Base-by-base conservation (phyloP, 1,140 invertebrate species). In the Apis florea region DNA sequence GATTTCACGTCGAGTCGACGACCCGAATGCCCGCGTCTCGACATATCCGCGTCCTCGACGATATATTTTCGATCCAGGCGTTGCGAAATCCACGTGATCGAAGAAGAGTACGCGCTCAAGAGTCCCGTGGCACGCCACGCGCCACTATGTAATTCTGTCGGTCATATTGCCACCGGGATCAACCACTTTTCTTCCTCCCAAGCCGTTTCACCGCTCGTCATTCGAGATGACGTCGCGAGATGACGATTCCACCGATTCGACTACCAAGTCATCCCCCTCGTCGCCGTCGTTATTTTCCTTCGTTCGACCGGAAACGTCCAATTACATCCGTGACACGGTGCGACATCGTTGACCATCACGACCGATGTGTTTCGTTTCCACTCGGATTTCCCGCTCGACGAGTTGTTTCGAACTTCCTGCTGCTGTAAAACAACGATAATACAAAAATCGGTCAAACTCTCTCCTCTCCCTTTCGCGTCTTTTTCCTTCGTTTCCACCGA, bases 1-100 rank as follows among this genome's bases (percentile, higher is more conserved):
- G 74, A 83, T 83, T 21, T n/a, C 9, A 74, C 71, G 72, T 76
- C 76, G 84, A 86, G 81, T n/a, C 85, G 84, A 86, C 85, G 84
- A 86, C 63, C 63, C 51, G 40, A 64, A 77, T 31, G 68, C 70
- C 77, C 31, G 31, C 31, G 85, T 12, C 85, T 24, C 85, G 85
- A 83, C 85, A 87, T 86, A 76, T 77, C 82, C 69, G 72, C 71
- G 68, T 58, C 70, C 63, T 53, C 31, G 75, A 59, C 58, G 49
- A 54, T 24, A 26, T 61, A 51, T 51, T n/a, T 1, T 26, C n/a
- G 53, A 40, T 3, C n/a, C 26, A 0, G 15, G 8, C n/a, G 24
- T 10, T 15, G 8, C 21, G 59, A 12, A 31, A 66, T n/a, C n/a
- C n/a, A n/a, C n/a, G n/a, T n/a, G n/a, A n/a, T n/a, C 31, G 40